These are phyloP conservation scores for Eristalis tenax DNA, from an alignment of 2,888 invertebrate species.

Conservation along the genomic window DNA sequence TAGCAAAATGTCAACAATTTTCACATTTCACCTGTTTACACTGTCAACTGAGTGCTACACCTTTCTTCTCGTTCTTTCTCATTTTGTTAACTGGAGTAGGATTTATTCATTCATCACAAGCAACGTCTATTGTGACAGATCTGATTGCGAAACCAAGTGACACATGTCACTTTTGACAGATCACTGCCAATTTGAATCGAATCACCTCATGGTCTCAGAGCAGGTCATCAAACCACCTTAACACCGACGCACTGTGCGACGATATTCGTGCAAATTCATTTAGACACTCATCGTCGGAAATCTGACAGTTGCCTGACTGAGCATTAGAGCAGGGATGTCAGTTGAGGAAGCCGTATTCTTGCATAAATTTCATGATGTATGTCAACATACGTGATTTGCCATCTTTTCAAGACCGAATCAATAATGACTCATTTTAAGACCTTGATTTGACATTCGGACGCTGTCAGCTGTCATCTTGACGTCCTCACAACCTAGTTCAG, in stretches of 20 bases:
- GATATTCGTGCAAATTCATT: not conserved
- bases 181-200: not conserved
- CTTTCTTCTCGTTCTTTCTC: not conserved
- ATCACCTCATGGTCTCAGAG: not conserved
- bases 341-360: no score
- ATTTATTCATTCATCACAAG: no score
- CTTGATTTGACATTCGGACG: no score
- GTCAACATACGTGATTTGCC: no score
- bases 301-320: not conserved
- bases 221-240: no score
- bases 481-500: no score
- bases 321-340: no score
- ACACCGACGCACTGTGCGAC: not conserved
- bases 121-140: not conserved
- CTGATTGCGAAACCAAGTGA: not conserved
- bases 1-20: constrained; percentile 23
- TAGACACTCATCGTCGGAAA: not conserved
- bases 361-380: no score
- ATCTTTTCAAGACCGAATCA: no score
- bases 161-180: not conserved
- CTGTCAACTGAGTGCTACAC: constrained; percentile 31
- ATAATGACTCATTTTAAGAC: no score
- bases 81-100: not conserved
- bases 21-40: constrained; percentile 23
- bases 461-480: no score